Percentiles rank a stretch among this genome's conserved stretches.
phyloP scores from a whole-genome alignment of 2,888 invertebrate genomes.

The Lingula anatina region DNA sequence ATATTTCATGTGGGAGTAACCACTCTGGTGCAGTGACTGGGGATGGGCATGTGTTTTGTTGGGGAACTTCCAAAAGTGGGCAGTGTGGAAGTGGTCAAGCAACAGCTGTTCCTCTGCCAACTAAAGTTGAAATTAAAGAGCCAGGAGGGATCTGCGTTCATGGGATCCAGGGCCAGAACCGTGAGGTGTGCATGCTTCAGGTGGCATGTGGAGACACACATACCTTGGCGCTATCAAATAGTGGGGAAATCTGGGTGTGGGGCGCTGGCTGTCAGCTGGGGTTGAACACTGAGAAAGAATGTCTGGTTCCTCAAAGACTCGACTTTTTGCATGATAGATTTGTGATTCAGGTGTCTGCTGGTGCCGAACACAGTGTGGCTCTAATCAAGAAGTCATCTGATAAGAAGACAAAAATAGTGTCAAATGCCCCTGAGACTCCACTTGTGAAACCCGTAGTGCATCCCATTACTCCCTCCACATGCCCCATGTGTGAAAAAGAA shows the following conservation, averaged over 20 bases:
- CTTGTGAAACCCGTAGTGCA: too few relatives aligned
- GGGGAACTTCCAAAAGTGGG: conserved; percentile 51
- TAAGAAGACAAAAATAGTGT: too few relatives aligned
- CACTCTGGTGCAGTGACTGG: conserved; percentile 52
- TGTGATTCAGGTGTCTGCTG: conserved; percentile 38
- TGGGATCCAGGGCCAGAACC: conserved; percentile 18
- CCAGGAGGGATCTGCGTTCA: conserved; percentile 20
- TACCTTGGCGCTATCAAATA: conserved; percentile 35
- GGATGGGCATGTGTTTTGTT: conserved; percentile 42
- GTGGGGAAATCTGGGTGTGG: conserved; percentile 48
- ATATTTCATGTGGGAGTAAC: conserved; percentile 69
- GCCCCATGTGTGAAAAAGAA: conserved; percentile 31
- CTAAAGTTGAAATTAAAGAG: conserved; percentile 16
- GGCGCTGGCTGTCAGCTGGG: conserved; percentile 42
- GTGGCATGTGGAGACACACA: conserved; percentile 42
- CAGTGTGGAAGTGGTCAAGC: conserved; percentile 64
- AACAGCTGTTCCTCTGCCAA: conserved; percentile 20
- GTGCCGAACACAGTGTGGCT: conserved; percentile 39
- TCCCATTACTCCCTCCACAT: conserved; percentile 24
- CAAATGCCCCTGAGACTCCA: too few relatives aligned
- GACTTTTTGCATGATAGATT: conserved; percentile 25
- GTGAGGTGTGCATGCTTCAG: conserved; percentile 16
- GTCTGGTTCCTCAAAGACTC: conserved; percentile 25
- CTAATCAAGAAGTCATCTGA: conserved; percentile 32
- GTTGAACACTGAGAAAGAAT: conserved; percentile 15